Evolutionary conservation across 2,113 vertebrate species (phyloP).

Genomic region (Nicator chloris): DNA sequence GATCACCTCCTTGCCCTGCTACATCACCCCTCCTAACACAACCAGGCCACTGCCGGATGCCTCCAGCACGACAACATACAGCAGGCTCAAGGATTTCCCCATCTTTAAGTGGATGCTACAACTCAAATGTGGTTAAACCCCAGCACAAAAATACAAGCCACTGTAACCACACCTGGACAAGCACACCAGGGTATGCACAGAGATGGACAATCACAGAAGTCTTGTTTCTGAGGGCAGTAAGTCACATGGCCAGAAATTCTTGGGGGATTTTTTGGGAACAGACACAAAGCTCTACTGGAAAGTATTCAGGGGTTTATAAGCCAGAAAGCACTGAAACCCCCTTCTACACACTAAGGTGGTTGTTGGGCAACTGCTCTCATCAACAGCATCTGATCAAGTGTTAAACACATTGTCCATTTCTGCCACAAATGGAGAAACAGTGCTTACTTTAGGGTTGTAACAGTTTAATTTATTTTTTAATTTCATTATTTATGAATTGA

Average conservation of each 20-base stretch:
- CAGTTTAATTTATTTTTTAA: background rate
- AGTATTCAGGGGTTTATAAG: background rate
- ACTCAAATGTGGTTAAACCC: background rate
- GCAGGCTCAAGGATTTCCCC: background rate
- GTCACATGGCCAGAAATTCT: background rate
- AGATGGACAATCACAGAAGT: background rate
- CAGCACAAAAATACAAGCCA: background rate
- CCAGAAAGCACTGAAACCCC: background rate
- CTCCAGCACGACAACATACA: background rate
- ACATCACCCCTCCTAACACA: background rate
- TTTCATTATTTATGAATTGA: background rate
- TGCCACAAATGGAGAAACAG: background rate
- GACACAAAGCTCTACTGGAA: background rate
- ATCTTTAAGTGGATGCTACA: background rate
- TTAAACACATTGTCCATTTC: fast-evolving
- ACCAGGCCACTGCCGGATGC: background rate
- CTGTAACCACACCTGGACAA: background rate
- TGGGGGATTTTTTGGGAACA: fast-evolving
- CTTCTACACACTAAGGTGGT: background rate
- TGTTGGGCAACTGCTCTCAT: background rate
- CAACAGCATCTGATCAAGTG: background rate
- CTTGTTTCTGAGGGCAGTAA: background rate
- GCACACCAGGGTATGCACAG: background rate
- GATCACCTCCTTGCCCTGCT: background rate
- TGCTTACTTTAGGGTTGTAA: background rate